Base-by-base conservation (phyloP, 2,113 vertebrate genomes). In the Cyanoliseus patagonus region DNA sequence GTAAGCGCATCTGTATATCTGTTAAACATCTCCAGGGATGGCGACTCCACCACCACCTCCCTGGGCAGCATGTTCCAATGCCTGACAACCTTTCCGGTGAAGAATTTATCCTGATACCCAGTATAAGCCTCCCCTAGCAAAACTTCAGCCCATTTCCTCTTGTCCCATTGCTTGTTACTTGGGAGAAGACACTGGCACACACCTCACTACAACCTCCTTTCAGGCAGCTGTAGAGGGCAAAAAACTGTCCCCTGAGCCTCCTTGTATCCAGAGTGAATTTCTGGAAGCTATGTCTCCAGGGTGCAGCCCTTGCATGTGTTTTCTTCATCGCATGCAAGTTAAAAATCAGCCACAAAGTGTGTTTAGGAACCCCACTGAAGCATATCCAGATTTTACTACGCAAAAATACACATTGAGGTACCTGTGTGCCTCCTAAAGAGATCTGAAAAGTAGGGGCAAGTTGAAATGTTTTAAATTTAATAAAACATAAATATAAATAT, bases 221-320 rank as follows among this genome's bases (percentile, higher is more conserved):
- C 39, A n/a, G 30, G 18, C 0, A 0, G 11, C 1, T 31, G 27
- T 4, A 4, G 5, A 2, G 18, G 13, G 41, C 1, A 0, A 0
- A 9, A 1, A 30, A 16, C 22, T 8, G 2, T 2, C 13, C 23
- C 11, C 10, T 5, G 7, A 30, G 39, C 18, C 10, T 15, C 27
- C 17, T n/a, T 3, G 8, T 3, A 28, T 33, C 44, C 19, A 7
- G 11, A 17, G 39, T 7, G 1, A 13, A 10, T 41, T 30, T 10
- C 22, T 31, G 37, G 42, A 28, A 31, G 62, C 27, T 1, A 1
- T 13, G 44, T 7, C 10, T 4, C 31, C 13, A 2, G 18, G 6
- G 0, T 11, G 17, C 0, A 2, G 27, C 25, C 25, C 10, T 10
- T 10, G 9, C 1, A 6, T 0, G 0, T 1, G 0, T 35, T 49